These are phyloP conservation scores for Sebastes itinus DNA, from an alignment of 2,797 vertebrate species.

Conservation along the genomic window DNA sequence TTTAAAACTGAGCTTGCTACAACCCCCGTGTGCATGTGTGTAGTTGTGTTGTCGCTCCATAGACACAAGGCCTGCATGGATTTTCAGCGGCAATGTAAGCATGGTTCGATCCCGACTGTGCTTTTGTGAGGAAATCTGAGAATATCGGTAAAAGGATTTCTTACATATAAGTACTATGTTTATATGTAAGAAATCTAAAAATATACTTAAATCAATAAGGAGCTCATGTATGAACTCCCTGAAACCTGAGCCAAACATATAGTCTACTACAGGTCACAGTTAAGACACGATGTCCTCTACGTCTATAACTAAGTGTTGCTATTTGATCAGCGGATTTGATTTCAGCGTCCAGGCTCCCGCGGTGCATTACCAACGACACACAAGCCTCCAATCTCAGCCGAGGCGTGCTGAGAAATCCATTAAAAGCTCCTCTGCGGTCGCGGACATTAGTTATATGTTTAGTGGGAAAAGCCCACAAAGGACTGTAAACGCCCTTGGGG, in stretches of 20 bases:
- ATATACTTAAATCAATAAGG: conserved; percentile 3
- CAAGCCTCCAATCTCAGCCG: conserved; percentile 37
- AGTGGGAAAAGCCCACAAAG: conserved; percentile 51
- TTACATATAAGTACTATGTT: not conserved
- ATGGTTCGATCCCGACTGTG: not conserved
- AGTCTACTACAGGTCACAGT: not conserved
- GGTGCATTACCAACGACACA: conserved; percentile 36
- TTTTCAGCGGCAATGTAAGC: not conserved
- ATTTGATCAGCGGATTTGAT: conserved; percentile 56
- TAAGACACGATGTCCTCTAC: conserved; percentile 13
- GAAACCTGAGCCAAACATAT: not conserved
- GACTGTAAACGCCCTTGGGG: conserved; percentile 45
- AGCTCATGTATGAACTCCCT: not conserved
- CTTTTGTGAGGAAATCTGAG: conserved; percentile 9
- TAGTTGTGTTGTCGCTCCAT: not conserved
- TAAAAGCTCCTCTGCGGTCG: conserved; percentile 48
- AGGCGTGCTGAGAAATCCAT: conserved; percentile 54
- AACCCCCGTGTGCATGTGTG: not conserved
- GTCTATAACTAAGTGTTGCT: conserved; percentile 23
- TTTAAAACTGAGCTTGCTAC: not conserved
- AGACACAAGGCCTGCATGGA: conserved; percentile 1
- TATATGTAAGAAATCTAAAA: conserved; percentile 9
- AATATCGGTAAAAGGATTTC: not conserved
- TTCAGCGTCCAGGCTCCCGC: conserved; percentile 24
- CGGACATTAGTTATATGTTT: conserved; percentile 45